Percentiles rank a stretch among this genome's conserved stretches.
Conservation (phyloP, 2,888 invertebrate genomes). For the Pachymerium ferrugineum region DNA sequence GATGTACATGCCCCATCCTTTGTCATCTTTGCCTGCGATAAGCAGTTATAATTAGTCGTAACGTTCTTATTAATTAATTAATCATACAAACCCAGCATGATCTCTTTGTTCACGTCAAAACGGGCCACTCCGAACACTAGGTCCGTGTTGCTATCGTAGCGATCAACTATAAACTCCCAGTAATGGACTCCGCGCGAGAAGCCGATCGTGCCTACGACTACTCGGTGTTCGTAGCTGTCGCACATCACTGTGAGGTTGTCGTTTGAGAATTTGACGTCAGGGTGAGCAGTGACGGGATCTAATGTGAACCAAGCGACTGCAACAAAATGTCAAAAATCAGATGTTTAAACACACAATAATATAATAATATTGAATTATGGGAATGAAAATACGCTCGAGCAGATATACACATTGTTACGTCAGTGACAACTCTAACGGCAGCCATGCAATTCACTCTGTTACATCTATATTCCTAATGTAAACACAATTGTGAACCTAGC, state of each 20-base stretch:
- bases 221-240: slow-evolving; percentile 88
- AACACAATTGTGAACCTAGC: too few species aligned
- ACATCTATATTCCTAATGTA: too few species aligned
- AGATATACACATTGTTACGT: too few species aligned
- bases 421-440: too few species aligned
- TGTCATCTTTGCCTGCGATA: slow-evolving; percentile 84
- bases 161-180: slow-evolving; percentile 89
- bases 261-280: slow-evolving; percentile 78
- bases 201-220: slow-evolving; percentile 85
- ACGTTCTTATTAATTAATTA: background rate
- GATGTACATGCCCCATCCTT: slow-evolving; percentile 97
- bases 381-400: too few species aligned
- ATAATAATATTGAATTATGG: too few species aligned
- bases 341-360: too few species aligned
- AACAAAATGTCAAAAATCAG: slow-evolving; percentile 39
- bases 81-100: slow-evolving; percentile 76
- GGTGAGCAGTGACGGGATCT: slow-evolving; percentile 71
- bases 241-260: slow-evolving; percentile 80
- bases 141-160: slow-evolving; percentile 93
- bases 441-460: too few species aligned
- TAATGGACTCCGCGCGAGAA: slow-evolving; percentile 95
- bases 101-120: slow-evolving; percentile 81
- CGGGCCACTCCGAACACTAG: slow-evolving; percentile 94
- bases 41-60: background rate
- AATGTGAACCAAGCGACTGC: slow-evolving; percentile 92